Conservation (phyloP, 2,888 invertebrate species). For the Listrodromus nycthemerus region DNA sequence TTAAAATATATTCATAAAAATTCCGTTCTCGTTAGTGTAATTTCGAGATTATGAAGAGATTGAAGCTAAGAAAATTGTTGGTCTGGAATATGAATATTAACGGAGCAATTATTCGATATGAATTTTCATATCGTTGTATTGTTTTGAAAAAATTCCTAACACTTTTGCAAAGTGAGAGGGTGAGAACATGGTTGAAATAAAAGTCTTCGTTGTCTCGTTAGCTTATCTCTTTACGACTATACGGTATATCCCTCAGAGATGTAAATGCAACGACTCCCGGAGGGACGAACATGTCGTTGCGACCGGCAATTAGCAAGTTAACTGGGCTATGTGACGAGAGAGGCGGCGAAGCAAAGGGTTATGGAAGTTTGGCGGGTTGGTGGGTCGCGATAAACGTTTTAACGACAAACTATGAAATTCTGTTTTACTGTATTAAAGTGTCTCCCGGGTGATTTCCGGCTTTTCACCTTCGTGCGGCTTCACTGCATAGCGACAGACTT, state of each 20-base stretch:
- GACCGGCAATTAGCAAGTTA: conserved; percentile 57
- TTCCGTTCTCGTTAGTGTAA: not conserved
- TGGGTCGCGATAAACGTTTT: conserved; percentile 59
- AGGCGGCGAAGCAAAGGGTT: conserved; percentile 2
- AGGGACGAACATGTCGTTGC: conserved; percentile 55
- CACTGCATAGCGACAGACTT: not conserved
- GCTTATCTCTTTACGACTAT: conserved; percentile 30
- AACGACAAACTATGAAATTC: conserved; percentile 60
- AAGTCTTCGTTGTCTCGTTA: conserved; percentile 28
- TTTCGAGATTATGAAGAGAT: not conserved
- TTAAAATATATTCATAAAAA: not conserved
- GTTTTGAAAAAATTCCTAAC: not conserved
- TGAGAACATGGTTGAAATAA: not conserved
- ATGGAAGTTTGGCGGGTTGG: conserved; percentile 36
- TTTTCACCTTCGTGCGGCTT: not conserved
- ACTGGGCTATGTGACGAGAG: not conserved
- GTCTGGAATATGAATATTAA: too few relatives aligned
- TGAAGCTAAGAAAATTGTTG: not conserved
- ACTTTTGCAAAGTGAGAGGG: not conserved
- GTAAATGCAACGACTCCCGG: conserved; percentile 58
- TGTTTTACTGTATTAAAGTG: conserved; percentile 17
- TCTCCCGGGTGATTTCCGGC: conserved; percentile 16
- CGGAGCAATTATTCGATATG: too few relatives aligned
- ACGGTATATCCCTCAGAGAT: conserved; percentile 53
- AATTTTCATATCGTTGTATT: not conserved